Evolutionary conservation across 2,113 vertebrate species (phyloP).

Genomic region (Toxotes chatareus): DNA sequence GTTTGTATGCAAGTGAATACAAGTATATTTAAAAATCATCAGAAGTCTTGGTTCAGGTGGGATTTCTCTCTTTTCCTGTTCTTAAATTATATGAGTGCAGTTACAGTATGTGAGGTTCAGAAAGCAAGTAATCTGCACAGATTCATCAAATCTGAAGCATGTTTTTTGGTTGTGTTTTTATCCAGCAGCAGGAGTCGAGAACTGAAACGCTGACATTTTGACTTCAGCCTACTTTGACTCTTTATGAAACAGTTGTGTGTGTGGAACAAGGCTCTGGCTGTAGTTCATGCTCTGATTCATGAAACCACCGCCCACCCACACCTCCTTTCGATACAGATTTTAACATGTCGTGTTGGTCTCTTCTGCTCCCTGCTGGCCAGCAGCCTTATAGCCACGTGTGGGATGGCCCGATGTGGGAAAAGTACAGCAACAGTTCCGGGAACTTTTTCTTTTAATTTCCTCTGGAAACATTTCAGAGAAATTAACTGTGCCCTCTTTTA

Average conservation of each 20-base stretch:
- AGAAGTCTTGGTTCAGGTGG: too few species aligned
- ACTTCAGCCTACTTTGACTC: background rate
- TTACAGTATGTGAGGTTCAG: too few species aligned
- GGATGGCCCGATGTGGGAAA: background rate
- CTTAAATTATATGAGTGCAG: too few species aligned
- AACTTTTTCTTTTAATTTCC: background rate
- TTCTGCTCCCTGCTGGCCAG: constrained; percentile 59
- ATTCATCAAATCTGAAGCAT: too few species aligned
- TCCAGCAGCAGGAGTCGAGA: too few species aligned
- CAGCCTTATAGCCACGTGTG: background rate
- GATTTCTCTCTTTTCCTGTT: too few species aligned
- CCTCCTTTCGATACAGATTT: background rate
- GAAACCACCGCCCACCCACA: background rate
- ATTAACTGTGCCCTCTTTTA: background rate
- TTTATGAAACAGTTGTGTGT: background rate
- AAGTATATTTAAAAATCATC: too few species aligned
- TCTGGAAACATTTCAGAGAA: background rate
- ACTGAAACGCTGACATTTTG: background rate
- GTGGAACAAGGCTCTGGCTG: background rate
- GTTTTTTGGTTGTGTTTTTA: too few species aligned
- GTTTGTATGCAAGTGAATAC: too few species aligned
- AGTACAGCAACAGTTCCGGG: background rate
- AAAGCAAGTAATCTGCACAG: too few species aligned
- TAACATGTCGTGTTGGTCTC: background rate
- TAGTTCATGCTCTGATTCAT: background rate